Evolutionary conservation across 2,888 invertebrate species (phyloP), one percentile per base, ranked within the genome.

Genomic region (Protula sp.): DNA sequence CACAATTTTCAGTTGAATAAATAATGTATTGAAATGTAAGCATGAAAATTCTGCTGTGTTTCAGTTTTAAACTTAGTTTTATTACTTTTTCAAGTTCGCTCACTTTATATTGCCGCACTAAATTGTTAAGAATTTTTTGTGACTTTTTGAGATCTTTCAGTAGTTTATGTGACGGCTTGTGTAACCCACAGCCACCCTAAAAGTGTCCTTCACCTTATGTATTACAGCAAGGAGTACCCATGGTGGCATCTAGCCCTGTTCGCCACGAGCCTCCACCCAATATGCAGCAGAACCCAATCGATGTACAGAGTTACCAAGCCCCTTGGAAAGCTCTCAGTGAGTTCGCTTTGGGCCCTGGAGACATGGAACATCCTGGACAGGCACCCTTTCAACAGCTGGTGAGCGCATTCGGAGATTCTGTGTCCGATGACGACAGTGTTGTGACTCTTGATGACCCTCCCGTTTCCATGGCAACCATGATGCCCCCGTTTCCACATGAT

Each of bases 311-410:
- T 68, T 98, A 94, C 85, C 94, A 95, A 83, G 94, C 94, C 58
- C 65, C 67, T 9, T 97, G 95, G 97, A 94, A 95, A 84, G 93
- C 94, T 65, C 87, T 95, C 58, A 90, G 91, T 58, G 95, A 95
- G 83, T 95, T 94, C 84, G 87, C 94, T 71, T 94, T 94, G 81
- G 91, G 91, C 19, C 19, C 19, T 5, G 50, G 50, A 24, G 50
- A 50, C 52, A 50, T 47, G 4, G 94, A 95, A 82, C 85, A 94
- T 62, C n/a, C n/a, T n/a, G 95, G 95, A 74, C 85, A 88, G 76
- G 92, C 94, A 19, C 93, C 94, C 70, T 97, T 94, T 83, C 95
- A 95, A 81, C 95, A 95, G 81, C 86, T 97, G 73, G 94, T 97
- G 74, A 94, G 91, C 82, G 72, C 63, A 31, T 66, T 57, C 38